Evolutionary conservation across 2,888 invertebrate species (phyloP), one percentile per base, ranked within the genome.

Genomic region (Morpho deidamia): DNA sequence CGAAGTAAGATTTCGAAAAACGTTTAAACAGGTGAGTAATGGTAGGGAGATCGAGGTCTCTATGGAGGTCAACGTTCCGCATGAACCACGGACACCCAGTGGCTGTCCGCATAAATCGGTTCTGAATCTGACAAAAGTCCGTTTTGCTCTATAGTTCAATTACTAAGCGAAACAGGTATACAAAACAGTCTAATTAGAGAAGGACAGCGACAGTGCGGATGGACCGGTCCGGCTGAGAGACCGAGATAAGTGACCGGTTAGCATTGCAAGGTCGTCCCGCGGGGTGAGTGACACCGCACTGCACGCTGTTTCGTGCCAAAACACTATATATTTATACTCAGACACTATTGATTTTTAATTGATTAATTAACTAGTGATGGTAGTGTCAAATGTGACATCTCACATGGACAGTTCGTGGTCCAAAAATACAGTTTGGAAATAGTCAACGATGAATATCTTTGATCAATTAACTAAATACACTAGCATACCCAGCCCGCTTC

Each of bases 241-340:
- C 51, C 77, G 78, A 55, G 63, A 73, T 66, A 74, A 56, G 74
- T 75, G 80, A 87, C 88, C 74, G 79, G 87, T 87, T 87, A 85
- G 79, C 89, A 90, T 89, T 89, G 90, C 89, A 90, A 90, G 90
- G 90, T 85, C 89, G 89, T 78, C 68, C 56, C 63, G 62, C 70
- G 74, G 74, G 88, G 86, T 89, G 80, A 87, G 67, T 81, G 88
- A 87, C 86, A 79, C 73, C 65, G 65, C 34, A 56, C 66, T 74
- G 71, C 72, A 74, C 63, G 64, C 59, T 67, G 35, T 81, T 68
- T 82, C 84, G 80, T 85, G 84, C 77, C 69, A 79, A 83, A 75
- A 71, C 68, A 55, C 67, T 71, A 70, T 81, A 76, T 78, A 75
- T 76, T 72, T 71, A 71, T 71, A 71, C 66, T 62, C 64, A 68